Evolutionary conservation across 2,888 invertebrate species (phyloP), one percentile per base, ranked within the genome.

Genomic region (Ectropis crepuscularia): DNA sequence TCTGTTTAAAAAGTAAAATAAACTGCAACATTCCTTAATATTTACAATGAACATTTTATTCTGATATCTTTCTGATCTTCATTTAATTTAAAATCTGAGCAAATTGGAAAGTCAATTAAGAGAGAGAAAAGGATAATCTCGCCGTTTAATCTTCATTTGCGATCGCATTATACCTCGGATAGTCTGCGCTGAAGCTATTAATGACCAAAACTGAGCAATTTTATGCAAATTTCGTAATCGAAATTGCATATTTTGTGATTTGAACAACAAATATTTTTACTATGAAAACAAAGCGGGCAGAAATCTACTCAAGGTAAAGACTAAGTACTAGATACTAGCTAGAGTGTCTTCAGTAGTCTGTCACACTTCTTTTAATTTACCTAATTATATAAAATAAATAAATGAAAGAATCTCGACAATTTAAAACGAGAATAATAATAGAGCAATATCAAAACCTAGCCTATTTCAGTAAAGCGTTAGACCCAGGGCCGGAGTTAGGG

Each of bases 71-170:
- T 62, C 54, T 53, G 42, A 71, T 71, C 64, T 67, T 61, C 63
- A 70, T 71, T 74, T 75, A 73, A 77, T 76, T 73, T 66, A 71
- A 68, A 73, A 72, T 67, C 62, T 51, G 54, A 63, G 42, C 49
- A 69, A 67, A 71, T 37, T 53, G 57, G 65, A 67, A 65, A 69
- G 57, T 65, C 61, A 69, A 69, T 69, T 67, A 69, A 67, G 51
- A 47, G 42, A 60, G 53, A 45, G 45, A 70, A 68, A 65, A 61
- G 66, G 55, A 55, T 55, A 48, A 55, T 55, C 55, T 48, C 12
- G 11, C 11, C 55, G 16, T 47, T 49, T 60, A 55, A 62, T 62
- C 48, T 57, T 58, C 50, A 62, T 66, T 63, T 61, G 10, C 39
- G 61, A 66, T 65, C 53, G 47, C 41, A 51, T 50, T 54, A 48